Percentiles rank a stretch among this genome's conserved stretches.
These are phyloP conservation scores for Stictocephala bisonia DNA, from an alignment of 2,888 invertebrate genomes.

Conservation along the genomic window DNA sequence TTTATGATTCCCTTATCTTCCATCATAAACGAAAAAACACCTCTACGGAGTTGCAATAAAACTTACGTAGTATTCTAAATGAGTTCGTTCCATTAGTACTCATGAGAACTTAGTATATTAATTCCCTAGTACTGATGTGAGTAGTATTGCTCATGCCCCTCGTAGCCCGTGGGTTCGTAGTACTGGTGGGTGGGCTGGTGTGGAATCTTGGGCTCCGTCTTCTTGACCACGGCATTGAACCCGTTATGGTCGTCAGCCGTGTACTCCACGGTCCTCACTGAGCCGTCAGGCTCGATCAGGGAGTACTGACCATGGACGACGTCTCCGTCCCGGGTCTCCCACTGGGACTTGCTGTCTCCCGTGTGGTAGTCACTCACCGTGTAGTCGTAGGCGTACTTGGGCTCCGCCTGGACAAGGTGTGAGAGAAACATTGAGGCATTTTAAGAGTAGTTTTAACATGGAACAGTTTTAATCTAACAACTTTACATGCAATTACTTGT, in stretches of 20 bases:
- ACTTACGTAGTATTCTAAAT: too few relatives aligned
- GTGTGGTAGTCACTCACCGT: slow-evolving; percentile 39
- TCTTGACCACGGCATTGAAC: slow-evolving; percentile 40
- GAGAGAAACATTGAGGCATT: too few relatives aligned
- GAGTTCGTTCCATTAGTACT: too few relatives aligned
- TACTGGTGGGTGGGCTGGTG: neutral
- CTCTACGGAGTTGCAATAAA: too few relatives aligned
- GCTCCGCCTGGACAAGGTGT: slow-evolving; percentile 21
- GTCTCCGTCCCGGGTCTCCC: slow-evolving; percentile 42
- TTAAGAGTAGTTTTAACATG: too few relatives aligned
- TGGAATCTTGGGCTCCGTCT: slow-evolving; percentile 34
- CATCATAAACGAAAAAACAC: too few relatives aligned
- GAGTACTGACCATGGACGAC: slow-evolving; percentile 40
- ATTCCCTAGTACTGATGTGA: too few relatives aligned
- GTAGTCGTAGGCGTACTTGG: slow-evolving; percentile 41
- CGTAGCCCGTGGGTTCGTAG: neutral
- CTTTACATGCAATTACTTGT: too few relatives aligned
- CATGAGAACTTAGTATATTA: too few relatives aligned
- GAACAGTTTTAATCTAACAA: too few relatives aligned
- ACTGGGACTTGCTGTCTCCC: slow-evolving; percentile 40
- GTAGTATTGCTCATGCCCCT: neutral
- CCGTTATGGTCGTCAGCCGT: slow-evolving; percentile 43
- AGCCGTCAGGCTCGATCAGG: slow-evolving; percentile 35
- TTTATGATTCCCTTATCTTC: too few relatives aligned
- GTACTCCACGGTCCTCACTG: slow-evolving; percentile 37